Conservation (phyloP, 2,797 vertebrate species). For the Apogon talboti region DNA sequence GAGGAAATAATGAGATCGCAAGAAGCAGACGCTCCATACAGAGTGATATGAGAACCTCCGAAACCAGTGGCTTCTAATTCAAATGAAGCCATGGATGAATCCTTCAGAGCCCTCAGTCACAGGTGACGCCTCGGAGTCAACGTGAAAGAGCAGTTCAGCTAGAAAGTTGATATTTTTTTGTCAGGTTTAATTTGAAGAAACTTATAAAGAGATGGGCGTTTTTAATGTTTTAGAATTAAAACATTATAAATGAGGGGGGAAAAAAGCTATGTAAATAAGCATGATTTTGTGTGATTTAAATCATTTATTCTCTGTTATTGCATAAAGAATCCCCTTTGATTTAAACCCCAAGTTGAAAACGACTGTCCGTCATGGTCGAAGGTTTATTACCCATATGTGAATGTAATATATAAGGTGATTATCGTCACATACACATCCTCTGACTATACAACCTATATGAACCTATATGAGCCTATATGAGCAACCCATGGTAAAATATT, state of each 20-base stretch:
- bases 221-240: neutral
- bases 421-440: no score
- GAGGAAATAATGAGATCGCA: slow-evolving; percentile 12
- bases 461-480: no score
- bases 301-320: neutral
- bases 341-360: neutral
- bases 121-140: slow-evolving; percentile 2
- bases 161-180: slow-evolving; percentile 21
- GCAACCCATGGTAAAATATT: no score
- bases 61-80: neutral
- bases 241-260: neutral
- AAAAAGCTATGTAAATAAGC: neutral
- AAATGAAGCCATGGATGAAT: neutral
- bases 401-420: no score
- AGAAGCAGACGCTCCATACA: slow-evolving; percentile 1
- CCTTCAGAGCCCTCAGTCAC: neutral
- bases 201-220: neutral
- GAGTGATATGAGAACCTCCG: neutral
- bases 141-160: slow-evolving; percentile 22
- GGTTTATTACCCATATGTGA: no score
- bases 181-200: slow-evolving; percentile 13
- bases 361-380: no score
- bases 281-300: neutral
- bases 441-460: no score
- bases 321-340: neutral